Base-by-base conservation (phyloP, 2,888 invertebrate genomes). In the Ectemnius continuus region DNA sequence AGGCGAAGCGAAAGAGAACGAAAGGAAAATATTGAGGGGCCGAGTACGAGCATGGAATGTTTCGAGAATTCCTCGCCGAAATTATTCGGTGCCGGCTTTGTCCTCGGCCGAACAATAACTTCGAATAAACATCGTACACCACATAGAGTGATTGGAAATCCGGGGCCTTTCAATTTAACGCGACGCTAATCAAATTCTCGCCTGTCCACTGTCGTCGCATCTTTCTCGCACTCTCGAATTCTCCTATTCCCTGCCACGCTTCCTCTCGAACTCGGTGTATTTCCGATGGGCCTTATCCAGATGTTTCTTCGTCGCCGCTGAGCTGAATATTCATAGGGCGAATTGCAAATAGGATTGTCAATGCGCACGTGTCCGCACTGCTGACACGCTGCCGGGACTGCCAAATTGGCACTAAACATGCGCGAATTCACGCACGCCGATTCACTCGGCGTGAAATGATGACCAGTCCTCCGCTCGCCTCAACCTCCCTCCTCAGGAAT, bases 71-170 rank as follows among this genome's bases (percentile, higher is more conserved):
- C 13, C 5, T 61, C 13, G 26, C 14, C 11, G 36, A 52, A 57
- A 20, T 23, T n/a, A 61, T 59, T 20, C 36, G 48, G 59, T 45
- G 18, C 16, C 11, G 28, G 16, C 59, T 67, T 36, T 56, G 59
- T 23, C 36, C 36, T 20, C n/a, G n/a, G 4, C 2, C 14, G 56
- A 70, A 66, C 14, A 62, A 45, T 46, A 45, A 70, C 36, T 20
- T 23, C 6, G 58, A 23, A 58, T 16, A 20, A 18, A n/a, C 20
- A 58, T 58, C 58, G 58, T 23, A 20, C 18, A 13, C 8, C 26
- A 20, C 11, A 23, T 4, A 13, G 23, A n/a, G 58, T 14, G 23
- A 58, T 11, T 18, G 18, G 11, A 26, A 26, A 14, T 5, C 16
- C 1, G 16, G 8, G 8, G 6, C 52, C 52, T 52, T 52, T 52